Conservation (phyloP, 2,797 vertebrate species). For the Gila robusta region DNA sequence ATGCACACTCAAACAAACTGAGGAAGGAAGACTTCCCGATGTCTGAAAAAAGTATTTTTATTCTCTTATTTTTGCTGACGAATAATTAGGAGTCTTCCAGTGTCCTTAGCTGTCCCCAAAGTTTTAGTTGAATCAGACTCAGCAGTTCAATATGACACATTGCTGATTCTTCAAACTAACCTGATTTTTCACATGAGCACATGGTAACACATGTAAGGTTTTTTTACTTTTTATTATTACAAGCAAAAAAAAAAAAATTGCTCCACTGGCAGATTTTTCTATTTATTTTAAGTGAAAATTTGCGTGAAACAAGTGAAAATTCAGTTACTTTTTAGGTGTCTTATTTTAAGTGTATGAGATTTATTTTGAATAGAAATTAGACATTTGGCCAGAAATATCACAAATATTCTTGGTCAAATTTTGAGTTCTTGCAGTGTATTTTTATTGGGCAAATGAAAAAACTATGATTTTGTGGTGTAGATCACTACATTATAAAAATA, state of each 20-base stretch:
- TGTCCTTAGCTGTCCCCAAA: constrained; percentile 2
- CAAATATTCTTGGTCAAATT: not conserved
- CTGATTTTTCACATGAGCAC: not conserved
- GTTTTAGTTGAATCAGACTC: not conserved
- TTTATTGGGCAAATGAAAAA: not conserved
- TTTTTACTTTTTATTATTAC: not conserved
- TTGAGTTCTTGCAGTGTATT: not conserved
- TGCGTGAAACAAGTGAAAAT: not conserved
- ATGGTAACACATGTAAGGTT: not conserved
- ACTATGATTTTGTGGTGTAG: not conserved
- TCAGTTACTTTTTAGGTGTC: not conserved
- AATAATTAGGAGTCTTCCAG: constrained; percentile 6
- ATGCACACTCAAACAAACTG: too few relatives aligned
- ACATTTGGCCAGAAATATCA: not conserved
- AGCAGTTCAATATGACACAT: not conserved
- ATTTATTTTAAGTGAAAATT: not conserved
- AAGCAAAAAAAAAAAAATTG: too few relatives aligned
- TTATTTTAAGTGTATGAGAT: not conserved
- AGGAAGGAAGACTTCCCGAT: too few relatives aligned
- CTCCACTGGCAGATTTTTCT: not conserved
- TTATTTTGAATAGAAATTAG: not conserved
- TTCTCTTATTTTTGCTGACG: not conserved
- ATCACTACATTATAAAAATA: not conserved
- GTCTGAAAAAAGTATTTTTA: not conserved
- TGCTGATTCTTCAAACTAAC: not conserved